Evolutionary conservation across 2,113 vertebrate genomes (phyloP), one percentile per base, ranked within the genome.

Genomic region (Sitta europaea): DNA sequence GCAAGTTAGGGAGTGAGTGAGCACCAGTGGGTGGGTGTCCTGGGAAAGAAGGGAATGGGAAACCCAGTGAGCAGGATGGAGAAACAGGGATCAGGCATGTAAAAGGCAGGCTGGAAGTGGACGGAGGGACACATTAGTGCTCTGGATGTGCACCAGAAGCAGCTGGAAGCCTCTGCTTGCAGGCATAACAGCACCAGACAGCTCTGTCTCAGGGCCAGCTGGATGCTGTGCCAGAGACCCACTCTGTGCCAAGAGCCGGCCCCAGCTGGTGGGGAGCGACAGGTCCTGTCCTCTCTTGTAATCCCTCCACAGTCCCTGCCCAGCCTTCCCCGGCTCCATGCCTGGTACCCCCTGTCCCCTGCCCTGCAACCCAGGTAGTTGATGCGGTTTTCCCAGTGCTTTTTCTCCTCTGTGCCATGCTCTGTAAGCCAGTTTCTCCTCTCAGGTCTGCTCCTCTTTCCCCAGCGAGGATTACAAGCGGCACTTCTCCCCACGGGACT

Each of bases 381-480:
- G 0, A 12, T 45, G 3, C 0, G 0, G 22, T 24, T 80, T 84
- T 53, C n/a, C 27, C 77, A 86, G 61, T 36, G 28, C 8, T 55
- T 51, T 81, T 61, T 31, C 54, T 55, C 21, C 53, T 28, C 31
- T 2, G 24, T 35, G 38, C 36, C 18, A 2, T 43, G 27, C 29
- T 86, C 42, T 36, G 10, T 47, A 33, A 67, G 14, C 19, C 45
- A 63, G 4, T 61, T 55, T 76, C 22, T 92, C 28, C 38, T 80
- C 51, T 48, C 0, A 48, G 35, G 4, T 61, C 59, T 3, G 1
- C 23, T 27, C 25, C n/a, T 2, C 63, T 88, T 74, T 96, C 35
- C 63, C 6, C 97, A 99, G 99, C 0, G 97, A 99, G 95, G 97
- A 98, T 74, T 99, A 99, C 98, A 99, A 99, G 97, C 97, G 87